Evolutionary conservation across 2,797 vertebrate genomes (phyloP).

Genomic region (Acomys russatus): DNA sequence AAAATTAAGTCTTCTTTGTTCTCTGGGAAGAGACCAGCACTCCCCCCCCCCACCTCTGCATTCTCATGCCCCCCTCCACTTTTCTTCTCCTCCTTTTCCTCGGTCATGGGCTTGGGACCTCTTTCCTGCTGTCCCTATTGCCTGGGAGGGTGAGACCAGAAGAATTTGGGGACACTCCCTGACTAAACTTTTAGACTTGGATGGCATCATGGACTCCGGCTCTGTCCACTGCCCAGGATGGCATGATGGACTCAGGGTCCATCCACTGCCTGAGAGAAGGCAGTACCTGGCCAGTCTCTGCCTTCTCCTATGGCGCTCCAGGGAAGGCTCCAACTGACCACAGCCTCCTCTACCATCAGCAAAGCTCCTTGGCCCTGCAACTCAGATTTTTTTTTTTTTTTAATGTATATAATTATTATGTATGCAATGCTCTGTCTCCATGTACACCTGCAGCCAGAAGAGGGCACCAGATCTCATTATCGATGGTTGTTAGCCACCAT

Average conservation of each 20-base stretch:
- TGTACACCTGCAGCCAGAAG: too few species aligned
- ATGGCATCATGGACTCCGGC: background rate
- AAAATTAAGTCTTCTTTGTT: rapidly evolving
- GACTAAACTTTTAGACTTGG: background rate
- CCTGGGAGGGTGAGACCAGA: background rate
- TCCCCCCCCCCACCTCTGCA: too few species aligned
- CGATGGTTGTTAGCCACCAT: too few species aligned
- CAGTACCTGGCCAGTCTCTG: background rate
- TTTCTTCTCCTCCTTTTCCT: background rate
- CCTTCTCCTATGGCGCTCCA: background rate
- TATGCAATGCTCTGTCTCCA: too few species aligned
- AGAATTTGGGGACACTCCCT: background rate
- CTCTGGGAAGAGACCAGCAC: background rate
- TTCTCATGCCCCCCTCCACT: background rate
- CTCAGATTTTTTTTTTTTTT: background rate
- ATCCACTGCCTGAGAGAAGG: background rate
- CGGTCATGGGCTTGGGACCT: rapidly evolving
- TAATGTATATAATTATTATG: too few species aligned
- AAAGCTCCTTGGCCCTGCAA: background rate
- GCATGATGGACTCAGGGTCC: background rate
- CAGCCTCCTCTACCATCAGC: background rate
- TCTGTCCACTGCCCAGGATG: too few species aligned
- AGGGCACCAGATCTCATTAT: too few species aligned
- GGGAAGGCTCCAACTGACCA: constrained; percentile 28
- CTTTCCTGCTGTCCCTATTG: background rate